phyloP scores from a whole-genome alignment of 2,797 vertebrate genomes.

The Brotula barbata region DNA sequence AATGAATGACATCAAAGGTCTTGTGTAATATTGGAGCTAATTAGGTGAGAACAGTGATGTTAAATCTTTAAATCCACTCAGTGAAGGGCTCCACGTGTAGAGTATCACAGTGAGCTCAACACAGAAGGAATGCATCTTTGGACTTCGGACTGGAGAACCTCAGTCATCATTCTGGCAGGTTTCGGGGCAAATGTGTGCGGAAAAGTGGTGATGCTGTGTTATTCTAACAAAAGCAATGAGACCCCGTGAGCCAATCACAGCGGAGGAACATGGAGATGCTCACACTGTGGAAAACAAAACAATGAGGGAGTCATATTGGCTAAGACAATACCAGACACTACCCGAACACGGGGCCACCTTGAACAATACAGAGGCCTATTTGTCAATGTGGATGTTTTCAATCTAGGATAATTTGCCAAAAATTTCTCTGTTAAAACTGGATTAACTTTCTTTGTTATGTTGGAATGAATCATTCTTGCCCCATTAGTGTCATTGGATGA shows the following conservation, averaged over 20 bases:
- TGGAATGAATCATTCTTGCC: too few species aligned
- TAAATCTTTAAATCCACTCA: not conserved
- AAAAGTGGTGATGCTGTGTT: constrained; percentile 18
- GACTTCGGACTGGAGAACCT: constrained; percentile 1
- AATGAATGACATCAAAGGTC: not conserved
- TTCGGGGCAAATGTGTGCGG: not conserved
- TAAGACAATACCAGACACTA: too few species aligned
- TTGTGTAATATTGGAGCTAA: not conserved
- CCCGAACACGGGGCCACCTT: constrained; percentile 3
- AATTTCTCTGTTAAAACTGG: not conserved
- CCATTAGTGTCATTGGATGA: too few species aligned
- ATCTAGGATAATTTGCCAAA: not conserved
- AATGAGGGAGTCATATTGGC: constrained; percentile 7
- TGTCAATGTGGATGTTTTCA: not conserved
- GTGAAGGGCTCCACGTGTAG: not conserved
- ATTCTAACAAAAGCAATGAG: constrained; percentile 15
- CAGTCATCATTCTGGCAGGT: constrained; percentile 6
- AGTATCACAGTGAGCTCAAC: not conserved
- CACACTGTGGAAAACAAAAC: constrained; percentile 15
- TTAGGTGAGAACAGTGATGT: not conserved
- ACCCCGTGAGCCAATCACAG: too few species aligned
- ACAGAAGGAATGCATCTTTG: constrained; percentile 8
- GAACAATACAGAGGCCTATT: not conserved
- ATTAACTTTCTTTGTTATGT: too few species aligned
- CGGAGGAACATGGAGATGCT: constrained; percentile 13